Conservation (phyloP, 1,140 invertebrate species). For the Colletes gigas region DNA sequence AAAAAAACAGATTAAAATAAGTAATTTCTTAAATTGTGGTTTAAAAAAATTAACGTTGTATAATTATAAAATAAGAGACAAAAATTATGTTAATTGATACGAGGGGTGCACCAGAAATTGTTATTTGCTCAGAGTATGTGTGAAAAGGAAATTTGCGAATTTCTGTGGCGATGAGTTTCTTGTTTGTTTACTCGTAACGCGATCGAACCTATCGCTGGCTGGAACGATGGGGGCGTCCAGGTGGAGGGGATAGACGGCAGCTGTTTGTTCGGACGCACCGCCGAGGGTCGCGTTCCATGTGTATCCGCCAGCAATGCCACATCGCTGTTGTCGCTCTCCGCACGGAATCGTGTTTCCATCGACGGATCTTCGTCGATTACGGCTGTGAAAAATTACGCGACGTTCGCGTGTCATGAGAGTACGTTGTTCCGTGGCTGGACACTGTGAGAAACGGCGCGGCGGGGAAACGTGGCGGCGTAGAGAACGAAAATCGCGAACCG, state of each 20-base stretch:
- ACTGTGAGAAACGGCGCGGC: too few species aligned
- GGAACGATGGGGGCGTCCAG: slow-evolving; percentile 37
- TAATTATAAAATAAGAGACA: too few species aligned
- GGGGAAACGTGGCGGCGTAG: neutral
- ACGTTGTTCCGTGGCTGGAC: neutral
- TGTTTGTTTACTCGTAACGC: neutral
- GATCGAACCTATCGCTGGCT: neutral
- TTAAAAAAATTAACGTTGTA: too few species aligned
- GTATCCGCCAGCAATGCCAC: slow-evolving; percentile 65
- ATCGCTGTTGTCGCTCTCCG: slow-evolving; percentile 30
- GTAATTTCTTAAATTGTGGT: too few species aligned
- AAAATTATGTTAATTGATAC: too few species aligned
- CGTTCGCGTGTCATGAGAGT: neutral
- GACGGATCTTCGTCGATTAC: neutral
- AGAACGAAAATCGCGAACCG: neutral
- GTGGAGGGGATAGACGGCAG: slow-evolving; percentile 65
- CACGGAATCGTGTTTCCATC: neutral
- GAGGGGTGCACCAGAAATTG: too few species aligned
- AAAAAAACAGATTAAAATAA: too few species aligned
- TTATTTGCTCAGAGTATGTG: too few species aligned
- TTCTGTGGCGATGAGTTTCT: too few species aligned
- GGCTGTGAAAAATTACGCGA: slow-evolving; percentile 18
- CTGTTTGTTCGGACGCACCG: slow-evolving; percentile 61
- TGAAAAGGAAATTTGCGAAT: too few species aligned
- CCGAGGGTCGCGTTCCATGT: slow-evolving; percentile 60